Evolutionary conservation across 2,113 vertebrate species (phyloP), one percentile per base, ranked within the genome.

Genomic region (Lontra canadensis): DNA sequence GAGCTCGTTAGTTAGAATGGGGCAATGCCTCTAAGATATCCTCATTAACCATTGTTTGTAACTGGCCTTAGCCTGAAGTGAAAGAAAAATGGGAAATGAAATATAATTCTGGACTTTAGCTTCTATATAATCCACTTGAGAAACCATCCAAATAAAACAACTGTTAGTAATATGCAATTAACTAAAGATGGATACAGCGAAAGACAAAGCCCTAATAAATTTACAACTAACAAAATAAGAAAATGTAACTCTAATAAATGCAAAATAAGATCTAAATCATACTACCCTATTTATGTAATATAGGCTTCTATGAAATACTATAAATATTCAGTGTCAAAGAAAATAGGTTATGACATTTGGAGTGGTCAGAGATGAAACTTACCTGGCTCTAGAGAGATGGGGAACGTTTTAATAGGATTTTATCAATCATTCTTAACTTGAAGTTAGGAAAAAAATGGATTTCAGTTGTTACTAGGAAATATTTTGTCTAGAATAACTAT

Each of bases 391-490:
- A 94, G 59, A 86, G 49, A 74, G 6, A 80, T 10, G 47, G 47
- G 18, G 36, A 91, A 84, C 7, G 96, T 94, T 92, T 97, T 93
- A 90, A 73, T 26, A 55, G 39, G 4, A 85, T 90, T 89, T 95
- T 85, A 86, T 74, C 67, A 96, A n/a, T 92, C 23, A 15, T 94
- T 90, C 20, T 86, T 79, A 97, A 52, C 20, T 92, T 74, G 74
- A 73, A 91, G 25, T 36, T 49, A 82, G 44, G n/a, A 1, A 86
- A 25, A 25, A 44, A 92, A 52, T 61, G 4, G 21, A 94, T 96
- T 90, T 88, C n/a, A 92, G 4, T 49, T 76, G 44, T 67, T 93
- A 31, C 42, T 23, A 88, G 79, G 67, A 34, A 63, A 69, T 55
- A 52, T 85, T 79, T 84, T 95, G 34, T 81, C 78, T 49, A 89